phyloP scores from a whole-genome alignment of 2,888 invertebrate genomes.

The Apamea anceps region DNA sequence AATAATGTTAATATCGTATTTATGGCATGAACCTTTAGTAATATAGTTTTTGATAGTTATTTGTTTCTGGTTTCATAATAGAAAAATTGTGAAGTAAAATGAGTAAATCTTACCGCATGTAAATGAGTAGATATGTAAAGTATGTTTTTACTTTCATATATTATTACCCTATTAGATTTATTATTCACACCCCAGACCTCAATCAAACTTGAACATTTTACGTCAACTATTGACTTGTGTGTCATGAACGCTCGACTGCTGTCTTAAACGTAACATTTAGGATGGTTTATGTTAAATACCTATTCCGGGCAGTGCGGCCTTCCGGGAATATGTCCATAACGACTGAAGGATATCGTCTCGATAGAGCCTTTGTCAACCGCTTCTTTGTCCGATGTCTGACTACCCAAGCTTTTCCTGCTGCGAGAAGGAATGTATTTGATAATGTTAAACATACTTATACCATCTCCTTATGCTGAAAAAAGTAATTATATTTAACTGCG shows the following conservation, averaged over 20 bases:
- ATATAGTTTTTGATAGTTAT: too few species aligned
- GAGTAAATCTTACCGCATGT: background rate
- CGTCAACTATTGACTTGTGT: slow-evolving; percentile 10
- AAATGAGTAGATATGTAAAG: background rate
- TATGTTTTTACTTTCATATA: too few species aligned
- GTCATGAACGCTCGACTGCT: slow-evolving; percentile 16
- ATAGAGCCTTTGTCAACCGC: slow-evolving; percentile 7
- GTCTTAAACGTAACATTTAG: slow-evolving; percentile 15
- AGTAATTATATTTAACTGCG: background rate
- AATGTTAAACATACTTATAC: background rate
- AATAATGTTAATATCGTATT: background rate
- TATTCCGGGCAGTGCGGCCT: slow-evolving; percentile 18
- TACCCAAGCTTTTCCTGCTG: background rate
- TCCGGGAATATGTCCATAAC: slow-evolving; percentile 14
- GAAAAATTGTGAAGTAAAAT: background rate
- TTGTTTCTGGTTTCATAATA: background rate
- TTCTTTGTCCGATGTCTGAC: background rate
- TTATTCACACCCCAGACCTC: background rate
- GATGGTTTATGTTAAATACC: slow-evolving; percentile 58
- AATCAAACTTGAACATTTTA: slow-evolving; percentile 5
- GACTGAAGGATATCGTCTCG: slow-evolving; percentile 5
- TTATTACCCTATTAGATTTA: background rate
- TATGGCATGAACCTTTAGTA: too few species aligned
- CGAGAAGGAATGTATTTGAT: background rate
- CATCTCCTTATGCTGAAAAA: background rate